Conservation (phyloP, 2,113 vertebrate species). For the Cyanoderma ruficeps region DNA sequence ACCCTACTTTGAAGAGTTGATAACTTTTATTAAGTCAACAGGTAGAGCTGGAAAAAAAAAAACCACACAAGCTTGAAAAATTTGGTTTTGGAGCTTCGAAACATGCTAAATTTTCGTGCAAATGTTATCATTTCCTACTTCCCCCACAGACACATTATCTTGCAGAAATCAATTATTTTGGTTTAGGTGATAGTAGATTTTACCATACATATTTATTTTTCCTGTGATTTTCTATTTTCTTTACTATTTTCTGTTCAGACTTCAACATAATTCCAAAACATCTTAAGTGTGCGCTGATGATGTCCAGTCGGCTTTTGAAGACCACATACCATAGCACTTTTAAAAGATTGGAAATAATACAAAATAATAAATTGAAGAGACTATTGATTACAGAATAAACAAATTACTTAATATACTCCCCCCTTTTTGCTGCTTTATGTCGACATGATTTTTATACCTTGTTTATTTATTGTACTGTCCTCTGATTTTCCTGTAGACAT, state of each 20-base stretch:
- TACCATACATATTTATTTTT: background rate
- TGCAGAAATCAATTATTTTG: background rate
- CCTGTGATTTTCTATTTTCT: background rate
- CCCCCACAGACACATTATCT: background rate
- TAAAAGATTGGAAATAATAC: background rate
- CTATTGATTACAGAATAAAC: background rate
- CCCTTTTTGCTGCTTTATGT: background rate
- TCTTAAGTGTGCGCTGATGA: background rate
- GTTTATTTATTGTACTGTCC: background rate
- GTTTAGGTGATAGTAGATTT: background rate
- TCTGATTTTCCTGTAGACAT: background rate
- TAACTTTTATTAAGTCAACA: background rate
- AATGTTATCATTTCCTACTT: background rate
- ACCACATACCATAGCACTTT: background rate
- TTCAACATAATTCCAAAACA: background rate
- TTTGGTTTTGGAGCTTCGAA: background rate
- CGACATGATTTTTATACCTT: rapidly evolving
- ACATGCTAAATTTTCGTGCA: background rate
- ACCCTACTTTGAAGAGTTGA: background rate
- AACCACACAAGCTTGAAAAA: background rate
- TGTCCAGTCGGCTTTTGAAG: background rate
- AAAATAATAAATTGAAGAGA: background rate
- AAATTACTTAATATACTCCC: background rate
- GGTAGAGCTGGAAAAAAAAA: background rate
- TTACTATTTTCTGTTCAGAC: background rate